Base-by-base conservation (phyloP, 2,797 vertebrate species). In the Falco peregrinus region DNA sequence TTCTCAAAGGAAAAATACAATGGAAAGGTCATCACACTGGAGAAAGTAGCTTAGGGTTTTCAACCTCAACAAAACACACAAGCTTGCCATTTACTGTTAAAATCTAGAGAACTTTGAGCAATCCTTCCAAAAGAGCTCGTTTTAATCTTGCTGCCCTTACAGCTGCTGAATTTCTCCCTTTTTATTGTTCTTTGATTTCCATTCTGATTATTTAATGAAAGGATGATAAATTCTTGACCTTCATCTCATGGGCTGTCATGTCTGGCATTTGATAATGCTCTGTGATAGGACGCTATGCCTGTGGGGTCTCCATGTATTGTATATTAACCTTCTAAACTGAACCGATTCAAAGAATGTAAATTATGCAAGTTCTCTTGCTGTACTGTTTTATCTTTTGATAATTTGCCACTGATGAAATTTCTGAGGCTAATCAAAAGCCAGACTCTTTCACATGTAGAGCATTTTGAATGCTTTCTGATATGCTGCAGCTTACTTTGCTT, bases 151-250 rank as follows among this genome's bases (percentile, higher is more conserved):
- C 45, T 95, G 96, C 91, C 92, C 96, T 95, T 95, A 76, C 56
- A 82, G 19, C 84, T 97, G 96, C 98, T 97, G 97, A 96, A 98
- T 98, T 98, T 90, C 90, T 97, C 89, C 28, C 15, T 77, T 89
- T 97, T 97, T 98, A 97, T 97, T 97, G 85, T 97, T 98, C 97
- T 98, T 98, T 98, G 95, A 98, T 98, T 98, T 98, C 94, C 95
- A 98, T 97, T 98, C 98, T 97, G 95, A 95, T 97, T 98, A 98
- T 98, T 98, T 98, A 98, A 98, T 94, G 97, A 98, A 98, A 97
- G 94, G 90, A 98, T 98, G 97, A 98, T 98, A 96, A 98, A 99
- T 98, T 96, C 90, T 85, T 98, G 97, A 98, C 97, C 97, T 98
- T 98, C 97, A 97, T 94, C 89, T 94, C 89, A 84, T 0, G 5